These are phyloP conservation scores for Hybos culiciformis DNA, from an alignment of 2,888 invertebrate genomes.

Conservation along the genomic window DNA sequence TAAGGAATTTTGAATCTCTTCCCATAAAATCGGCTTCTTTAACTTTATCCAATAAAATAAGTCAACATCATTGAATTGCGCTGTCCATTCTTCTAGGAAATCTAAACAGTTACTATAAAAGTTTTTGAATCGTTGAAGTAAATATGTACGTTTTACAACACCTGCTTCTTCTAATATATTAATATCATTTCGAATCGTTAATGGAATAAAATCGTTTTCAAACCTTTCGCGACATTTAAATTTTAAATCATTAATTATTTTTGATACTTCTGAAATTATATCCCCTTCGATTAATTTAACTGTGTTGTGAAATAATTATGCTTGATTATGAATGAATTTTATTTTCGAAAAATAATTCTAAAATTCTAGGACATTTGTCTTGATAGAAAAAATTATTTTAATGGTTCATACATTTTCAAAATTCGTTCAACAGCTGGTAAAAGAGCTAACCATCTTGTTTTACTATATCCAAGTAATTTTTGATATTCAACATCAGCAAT, in stretches of 20 bases:
- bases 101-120: background rate
- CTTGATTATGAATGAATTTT: constrained; percentile 6
- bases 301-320: constrained; percentile 5
- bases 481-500: constrained; percentile 5
- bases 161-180: background rate
- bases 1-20: background rate
- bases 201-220: constrained; percentile 1
- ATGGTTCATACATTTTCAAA: constrained; percentile 6
- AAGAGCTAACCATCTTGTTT: constrained; percentile 7
- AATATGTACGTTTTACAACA: background rate
- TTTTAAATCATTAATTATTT: constrained; percentile 8
- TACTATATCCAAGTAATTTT: constrained; percentile 7
- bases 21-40: background rate
- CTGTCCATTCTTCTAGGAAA: background rate
- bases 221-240: background rate
- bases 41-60: background rate
- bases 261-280: constrained; percentile 9
- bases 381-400: constrained; percentile 5
- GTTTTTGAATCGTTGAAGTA: background rate
- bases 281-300: constrained; percentile 5
- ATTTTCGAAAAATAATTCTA: constrained; percentile 5
- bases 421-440: constrained; percentile 4
- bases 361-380: constrained; percentile 5
- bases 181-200: constrained; percentile 1
- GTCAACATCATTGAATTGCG: background rate